Evolutionary conservation across 2,797 vertebrate genomes (phyloP).

Genomic region (Pangasius djambal): DNA sequence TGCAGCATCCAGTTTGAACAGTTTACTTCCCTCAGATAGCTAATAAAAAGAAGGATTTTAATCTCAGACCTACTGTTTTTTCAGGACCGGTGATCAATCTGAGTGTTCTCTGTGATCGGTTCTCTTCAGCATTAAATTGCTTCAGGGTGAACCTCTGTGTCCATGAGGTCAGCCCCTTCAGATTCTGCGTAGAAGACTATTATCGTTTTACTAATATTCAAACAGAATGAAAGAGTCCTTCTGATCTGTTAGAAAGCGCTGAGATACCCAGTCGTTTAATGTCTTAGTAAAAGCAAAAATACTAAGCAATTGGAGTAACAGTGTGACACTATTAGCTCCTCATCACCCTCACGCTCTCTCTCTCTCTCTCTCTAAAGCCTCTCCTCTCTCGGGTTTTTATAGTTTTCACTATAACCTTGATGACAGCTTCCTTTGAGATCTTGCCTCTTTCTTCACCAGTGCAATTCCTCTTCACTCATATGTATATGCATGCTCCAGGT

Average conservation of each 20-base stretch:
- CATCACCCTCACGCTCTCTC: background rate
- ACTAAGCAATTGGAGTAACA: slow-evolving; percentile 20
- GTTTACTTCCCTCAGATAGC: slow-evolving; percentile 19
- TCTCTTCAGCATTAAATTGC: slow-evolving; percentile 33
- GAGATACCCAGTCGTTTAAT: slow-evolving; percentile 16
- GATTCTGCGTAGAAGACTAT: background rate
- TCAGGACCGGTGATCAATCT: slow-evolving; percentile 30
- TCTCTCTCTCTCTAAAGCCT: slow-evolving; percentile 7
- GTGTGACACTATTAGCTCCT: slow-evolving; percentile 16
- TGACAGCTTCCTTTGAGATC: slow-evolving; percentile 20
- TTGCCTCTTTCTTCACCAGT: slow-evolving; percentile 1
- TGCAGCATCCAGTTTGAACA: slow-evolving; percentile 16
- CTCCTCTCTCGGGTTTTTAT: slow-evolving; percentile 27
- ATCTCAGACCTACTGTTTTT: slow-evolving; percentile 34
- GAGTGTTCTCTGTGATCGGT: slow-evolving; percentile 16
- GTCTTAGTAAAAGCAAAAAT: slow-evolving; percentile 28
- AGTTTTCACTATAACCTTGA: slow-evolving; percentile 35
- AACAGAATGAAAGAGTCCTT: slow-evolving; percentile 20
- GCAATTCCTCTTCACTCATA: background rate
- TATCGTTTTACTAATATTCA: slow-evolving; percentile 19
- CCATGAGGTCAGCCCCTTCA: slow-evolving; percentile 6
- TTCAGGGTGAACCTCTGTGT: slow-evolving; percentile 33
- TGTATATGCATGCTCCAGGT: background rate
- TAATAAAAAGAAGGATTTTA: slow-evolving; percentile 34
- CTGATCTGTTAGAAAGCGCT: slow-evolving; percentile 1